A percentile compares a stretch with the other conserved stretches of the same genome.
These are phyloP conservation scores for Aporophyla lueneburgensis DNA, from an alignment of 2,888 invertebrate species.

Conservation along the genomic window DNA sequence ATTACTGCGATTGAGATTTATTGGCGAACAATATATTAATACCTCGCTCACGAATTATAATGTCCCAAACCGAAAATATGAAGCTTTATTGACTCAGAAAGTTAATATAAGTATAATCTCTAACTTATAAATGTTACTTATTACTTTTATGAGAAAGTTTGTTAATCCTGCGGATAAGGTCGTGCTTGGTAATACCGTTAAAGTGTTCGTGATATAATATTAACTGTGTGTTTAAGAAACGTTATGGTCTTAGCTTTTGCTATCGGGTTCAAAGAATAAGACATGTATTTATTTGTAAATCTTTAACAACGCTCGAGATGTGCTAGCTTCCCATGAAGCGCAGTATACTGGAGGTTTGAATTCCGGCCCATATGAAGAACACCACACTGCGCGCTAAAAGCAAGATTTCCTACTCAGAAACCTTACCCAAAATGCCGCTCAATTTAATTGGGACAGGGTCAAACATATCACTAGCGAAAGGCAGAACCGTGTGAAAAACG, in stretches of 20 bases:
- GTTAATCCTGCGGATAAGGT: constrained; percentile 27
- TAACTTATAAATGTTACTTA: constrained; percentile 46
- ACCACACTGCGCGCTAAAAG: no score
- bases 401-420: no score
- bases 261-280: neutral
- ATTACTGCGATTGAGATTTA: constrained; percentile 37
- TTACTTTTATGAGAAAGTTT: constrained; percentile 42
- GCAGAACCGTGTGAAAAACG: no score
- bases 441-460: no score
- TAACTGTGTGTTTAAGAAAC: constrained; percentile 11
- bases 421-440: no score
- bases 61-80: constrained; percentile 36
- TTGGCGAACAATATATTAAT: constrained; percentile 33
- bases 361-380: no score
- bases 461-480: no score
- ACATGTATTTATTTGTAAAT: neutral
- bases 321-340: no score
- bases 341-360: no score
- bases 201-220: constrained; percentile 23
- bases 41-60: constrained; percentile 19
- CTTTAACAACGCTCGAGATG: no score
- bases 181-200: constrained; percentile 13
- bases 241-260: neutral
- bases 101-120: constrained; percentile 36
- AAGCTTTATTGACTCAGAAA: constrained; percentile 29